These are phyloP conservation scores for Sitta europaea DNA, from an alignment of 2,113 vertebrate genomes.

Conservation along the genomic window DNA sequence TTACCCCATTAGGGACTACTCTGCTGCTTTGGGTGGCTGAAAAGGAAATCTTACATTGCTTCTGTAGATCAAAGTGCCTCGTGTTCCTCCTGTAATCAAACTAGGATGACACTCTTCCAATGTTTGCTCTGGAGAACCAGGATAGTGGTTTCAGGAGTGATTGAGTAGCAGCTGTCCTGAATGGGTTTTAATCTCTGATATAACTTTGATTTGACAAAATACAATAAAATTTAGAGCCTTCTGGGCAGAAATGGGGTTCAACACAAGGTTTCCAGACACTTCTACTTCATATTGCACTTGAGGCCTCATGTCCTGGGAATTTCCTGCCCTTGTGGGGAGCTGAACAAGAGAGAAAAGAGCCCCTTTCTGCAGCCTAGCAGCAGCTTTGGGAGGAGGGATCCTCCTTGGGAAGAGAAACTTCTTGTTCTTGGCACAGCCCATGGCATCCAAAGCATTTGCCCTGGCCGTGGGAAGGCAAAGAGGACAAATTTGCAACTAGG, in stretches of 20 bases:
- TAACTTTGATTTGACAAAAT: neutral
- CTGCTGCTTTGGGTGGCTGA: neutral
- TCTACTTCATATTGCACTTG: neutral
- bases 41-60: neutral
- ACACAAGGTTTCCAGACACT: neutral
- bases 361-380: neutral
- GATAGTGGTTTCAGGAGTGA: neutral
- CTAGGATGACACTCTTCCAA: neutral
- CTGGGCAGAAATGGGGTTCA: neutral
- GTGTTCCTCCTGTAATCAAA: neutral
- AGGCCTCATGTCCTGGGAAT: neutral
- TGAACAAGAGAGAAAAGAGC: neutral
- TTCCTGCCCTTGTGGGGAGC: neutral
- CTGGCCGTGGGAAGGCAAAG: neutral
- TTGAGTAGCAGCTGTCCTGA: neutral
- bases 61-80: neutral
- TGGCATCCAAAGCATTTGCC: neutral
- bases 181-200: neutral
- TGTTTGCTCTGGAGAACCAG: neutral
- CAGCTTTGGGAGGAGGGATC: neutral
- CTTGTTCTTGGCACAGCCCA: neutral
- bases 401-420: neutral
- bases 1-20: neutral
- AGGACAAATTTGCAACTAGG: neutral
- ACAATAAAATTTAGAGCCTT: neutral